Base-by-base conservation (phyloP, 1,140 invertebrate species). In the Drosophila teissieri region DNA sequence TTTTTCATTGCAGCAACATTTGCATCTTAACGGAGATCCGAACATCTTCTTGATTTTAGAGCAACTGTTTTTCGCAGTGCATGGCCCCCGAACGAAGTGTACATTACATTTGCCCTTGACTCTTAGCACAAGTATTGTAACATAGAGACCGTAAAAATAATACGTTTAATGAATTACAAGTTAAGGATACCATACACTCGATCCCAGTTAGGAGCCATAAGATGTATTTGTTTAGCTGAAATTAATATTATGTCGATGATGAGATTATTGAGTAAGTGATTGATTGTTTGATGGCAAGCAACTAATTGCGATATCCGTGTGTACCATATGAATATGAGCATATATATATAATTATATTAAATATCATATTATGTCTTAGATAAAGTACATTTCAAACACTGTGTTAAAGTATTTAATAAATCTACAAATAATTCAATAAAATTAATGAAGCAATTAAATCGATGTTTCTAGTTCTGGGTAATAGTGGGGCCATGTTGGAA, bases 361-460 rank as follows among this genome's bases (percentile, higher is more conserved):
- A 77, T 82, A 83, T 70, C 60, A 65, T 78, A 86, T 77, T 77
- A 81, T 86, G 68, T 86, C 79, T 76, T 89, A 86, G 84, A 74
- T 84, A 80, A 70, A 57, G 82, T 80, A 84, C 77, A 89, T 84
- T 89, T 89, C 80, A 84, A 89, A 89, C 84, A 89, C 84, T 89
- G 84, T 89, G 84, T 89, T 89, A 89, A 90, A 89, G 80, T 89
- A 89, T 89, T 89, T 89, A 84, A 89, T 89, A 89, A 89, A 84
- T 80, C 78, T 64, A 82, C 73, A 74, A 56, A 46, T 51, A 57
- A 70, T 70, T 70, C 64, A 84, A 85, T 53, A 64, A 89, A 78
- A 81, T 44, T 79, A 63, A 76, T 67, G 78, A 83, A 67, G 48
- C n/a, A 42, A 67, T 42, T 24, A n/a, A 42, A 31, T 40, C n/a